Base-by-base conservation (phyloP, 2,113 vertebrate species). In the Mirza zaza region DNA sequence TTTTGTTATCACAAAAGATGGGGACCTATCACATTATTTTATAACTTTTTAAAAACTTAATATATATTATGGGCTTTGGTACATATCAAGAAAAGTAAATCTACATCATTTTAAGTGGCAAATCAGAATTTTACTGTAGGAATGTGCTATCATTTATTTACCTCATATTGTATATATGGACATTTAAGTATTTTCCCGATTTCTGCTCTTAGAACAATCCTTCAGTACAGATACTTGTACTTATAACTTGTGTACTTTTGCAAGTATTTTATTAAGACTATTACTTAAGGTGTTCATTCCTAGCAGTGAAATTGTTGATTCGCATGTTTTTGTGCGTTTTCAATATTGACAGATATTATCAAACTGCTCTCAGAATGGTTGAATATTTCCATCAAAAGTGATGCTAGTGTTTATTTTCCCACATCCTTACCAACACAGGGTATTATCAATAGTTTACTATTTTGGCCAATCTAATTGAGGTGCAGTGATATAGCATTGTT, bases 271-370 rank as follows among this genome's bases (percentile, higher is more conserved):
- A 59, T 57, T 20, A 57, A 57, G 20, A 57, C 17, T 57, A 17
- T 52, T 86, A 39, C 67, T 86, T 48, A 21, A 48, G 23, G 17
- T 5, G 10, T 77, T 90, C 39, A 77, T 84, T 90, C 25, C 25
- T 59, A 48, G 45, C 13, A 55, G 15, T 18, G 15, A 83, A 57
- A 61, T 61, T 61, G 5, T 55, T 9, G 32, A 73, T 80, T 36
- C 73, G 73, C 42, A 81, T 90, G 65, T 73, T 90, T 73, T 73
- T 81, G 71, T 86, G 45, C n/a, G 34, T 85, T 90, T 92, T 61
- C 6, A 59, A 12, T 89, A 61, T 52, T 34, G 27, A 81, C 50
- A 39, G n/a, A 39, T 50, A n/a, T n/a, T 39, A n/a, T 67, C 75
- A 59, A 67, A 75, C 67, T 1, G 1, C 20, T 87, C 68, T 61